These are phyloP conservation scores for Drosophila persimilis DNA, from an alignment of 1,140 invertebrate species.

Conservation along the genomic window DNA sequence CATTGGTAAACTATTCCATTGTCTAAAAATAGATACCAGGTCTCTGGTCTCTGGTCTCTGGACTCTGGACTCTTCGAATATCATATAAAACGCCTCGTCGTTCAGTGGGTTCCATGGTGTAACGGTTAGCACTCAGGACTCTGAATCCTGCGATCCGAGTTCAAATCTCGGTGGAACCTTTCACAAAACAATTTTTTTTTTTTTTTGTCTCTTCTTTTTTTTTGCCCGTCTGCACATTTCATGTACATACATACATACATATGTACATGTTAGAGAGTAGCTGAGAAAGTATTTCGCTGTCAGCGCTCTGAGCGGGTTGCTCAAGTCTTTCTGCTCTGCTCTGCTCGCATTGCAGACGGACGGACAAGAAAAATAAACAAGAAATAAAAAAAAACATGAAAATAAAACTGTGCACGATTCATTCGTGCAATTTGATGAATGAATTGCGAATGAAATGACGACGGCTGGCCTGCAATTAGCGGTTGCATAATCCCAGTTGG, in stretches of 20 bases:
- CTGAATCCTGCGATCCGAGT: conserved; percentile 94
- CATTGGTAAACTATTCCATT: too few species aligned
- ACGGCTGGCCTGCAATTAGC: conserved; percentile 42
- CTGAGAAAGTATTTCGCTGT: conserved; percentile 14
- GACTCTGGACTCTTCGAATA: not conserved
- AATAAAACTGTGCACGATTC: conserved; percentile 15
- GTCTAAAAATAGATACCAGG: too few species aligned
- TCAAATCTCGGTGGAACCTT: conserved; percentile 67
- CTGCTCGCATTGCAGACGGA: conserved; percentile 12
- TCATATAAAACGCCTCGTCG: not conserved
- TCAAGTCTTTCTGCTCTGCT: conserved; percentile 23
- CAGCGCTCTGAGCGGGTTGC: not conserved
- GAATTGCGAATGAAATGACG: conserved; percentile 42
- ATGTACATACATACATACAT: not conserved
- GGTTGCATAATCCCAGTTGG: conserved; percentile 45
- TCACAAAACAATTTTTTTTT: not conserved
- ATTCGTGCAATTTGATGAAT: conserved; percentile 29
- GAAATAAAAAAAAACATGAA: conserved; percentile 10
- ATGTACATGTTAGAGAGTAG: not conserved
- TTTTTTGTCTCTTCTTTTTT: conserved; percentile 4
- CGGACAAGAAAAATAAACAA: conserved; percentile 4
- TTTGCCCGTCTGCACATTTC: not conserved
- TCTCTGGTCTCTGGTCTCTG: too few species aligned
- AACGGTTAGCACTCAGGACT: conserved; percentile 95
- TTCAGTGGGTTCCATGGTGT: conserved; percentile 88